Evolutionary conservation across 2,888 invertebrate species (phyloP), one percentile per base, ranked within the genome.

Genomic region (Liposcelis brunnea): DNA sequence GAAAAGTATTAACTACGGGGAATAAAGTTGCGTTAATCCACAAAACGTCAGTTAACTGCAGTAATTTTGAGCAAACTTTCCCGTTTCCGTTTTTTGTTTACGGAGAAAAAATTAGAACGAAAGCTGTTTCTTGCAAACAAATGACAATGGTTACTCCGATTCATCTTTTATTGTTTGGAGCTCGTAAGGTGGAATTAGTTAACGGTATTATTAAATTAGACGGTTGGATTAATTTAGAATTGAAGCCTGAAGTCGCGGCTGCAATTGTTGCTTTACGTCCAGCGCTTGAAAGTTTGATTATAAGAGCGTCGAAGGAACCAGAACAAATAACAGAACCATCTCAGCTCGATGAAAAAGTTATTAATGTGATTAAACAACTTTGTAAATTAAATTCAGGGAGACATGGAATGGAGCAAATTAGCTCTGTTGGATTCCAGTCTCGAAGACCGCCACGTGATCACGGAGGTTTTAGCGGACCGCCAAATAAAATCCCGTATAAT

Each of bases 11-110:
- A 43, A 97, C 97, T 1, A 89, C 89, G 0, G 97, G 95, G 66
- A 86, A 90, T 46, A 93, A 90, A 60, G 78, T 85, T 0, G 97
- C 97, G 0, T 68, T 98, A 2, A 83, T 98, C 49, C 93, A 95
- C 66, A 97, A 95, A 64, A 89, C 91, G 0, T 97, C 95, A 0
- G 93, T 97, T 2, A 94, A 95, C 67, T 90, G 89, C 62, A 80
- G 79, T 55, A 85, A 84, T 59, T 67, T 74, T 43, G 84, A 84
- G 43, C 78, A 83, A 48, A 73, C 72, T 51, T 95, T 95, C 58
- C 83, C 86, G 0, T 93, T 85, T 51, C 97, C 97, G 0, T 82
- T 94, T 61, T 94, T 98, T 61, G 86, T 98, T 47, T 98, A 97
- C 62, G 94, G 95, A 0, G 97, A 98, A 67, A 98, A 98, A 72